Base-by-base conservation (phyloP, 2,797 vertebrate species). In the Sebastes kiyomatsui region DNA sequence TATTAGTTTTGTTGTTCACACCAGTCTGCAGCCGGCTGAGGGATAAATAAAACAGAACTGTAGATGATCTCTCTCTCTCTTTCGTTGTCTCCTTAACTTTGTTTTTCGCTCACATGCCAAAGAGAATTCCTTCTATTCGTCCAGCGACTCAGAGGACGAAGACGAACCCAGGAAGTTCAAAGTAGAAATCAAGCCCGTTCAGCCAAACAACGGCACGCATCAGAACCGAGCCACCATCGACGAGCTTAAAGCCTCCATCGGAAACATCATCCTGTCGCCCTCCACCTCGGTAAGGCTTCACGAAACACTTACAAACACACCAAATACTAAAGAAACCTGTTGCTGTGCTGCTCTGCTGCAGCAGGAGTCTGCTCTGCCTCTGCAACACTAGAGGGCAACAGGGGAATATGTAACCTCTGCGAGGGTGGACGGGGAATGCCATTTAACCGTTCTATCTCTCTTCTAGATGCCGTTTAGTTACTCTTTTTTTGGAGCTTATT, bases 101-200 rank as follows among this genome's bases (percentile, higher is more conserved):
- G 33, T 25, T 2, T 1, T 72, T 18, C n/a, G 12, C 64, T 94
- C 92, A 99, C 98, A 98, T 98, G 96, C 97, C 97, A 99, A 99
- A 99, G 97, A 98, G 87, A 99, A 98, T 80, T 96, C 97, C 90
- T 99, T 99, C 94, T 98, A 98, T 81, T 98, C 98, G 72, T 98
- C 97, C 93, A 99, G 97, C 85, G 98, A 99, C 93, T 98, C 97
- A 0, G 98, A 98, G 68, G 97, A 98, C 54, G 98, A 99, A 62
- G 97, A 99, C 25, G 98, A 98, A 85, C 97, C 97, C 78, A 97
- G 96, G 90, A 98, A 96, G 88, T 99, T 99, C 80, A 97, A 97
- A 32, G 97, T 99, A 61, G 97, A 99, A 93, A 99, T 99, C 87
- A 99, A 99, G 87, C 98, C 98, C 7, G 91, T 97, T 30, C 97